Evolutionary conservation across 2,888 invertebrate genomes (phyloP), one percentile per base, ranked within the genome.

Genomic region (Stomorhina lunata): DNA sequence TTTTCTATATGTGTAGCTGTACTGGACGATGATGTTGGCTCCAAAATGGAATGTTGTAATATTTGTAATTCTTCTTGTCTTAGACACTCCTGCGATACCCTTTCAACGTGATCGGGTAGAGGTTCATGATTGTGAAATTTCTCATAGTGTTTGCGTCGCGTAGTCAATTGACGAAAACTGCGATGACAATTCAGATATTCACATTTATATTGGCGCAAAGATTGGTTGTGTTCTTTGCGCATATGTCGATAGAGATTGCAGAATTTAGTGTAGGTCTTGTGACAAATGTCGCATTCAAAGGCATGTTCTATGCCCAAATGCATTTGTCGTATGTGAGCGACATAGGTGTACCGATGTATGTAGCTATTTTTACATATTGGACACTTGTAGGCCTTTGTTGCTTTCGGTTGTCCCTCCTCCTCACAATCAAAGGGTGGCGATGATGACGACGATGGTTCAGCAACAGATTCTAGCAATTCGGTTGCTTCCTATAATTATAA

Each of bases 251-350:
- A 79, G 0, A 84, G 72, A 72, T 84, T 84, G 15, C 68, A 81
- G 48, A 81, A 81, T 57, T 79, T 84, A 29, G 84, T 84, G 12
- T 84, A 84, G 27, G 66, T 79, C 50, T 81, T 84, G 66, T 81
- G 84, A 15, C 84, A 84, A 2, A 79, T 55, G 15, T 84, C 84
- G 48, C 84, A 84, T 43, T 84, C 84, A 22, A 84, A 84, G 9
- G 79, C 79, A 12, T 66, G 71, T 5, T 71, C 40, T 15, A 84
- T 76, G 7, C 81, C 81, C 55, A 81, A 69, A 69, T 84, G 84
- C 50, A 79, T 72, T 57, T 84, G 81, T 12, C 84, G 57, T n/a
- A 84, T 76, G 53, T 84, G 84, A 4, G 84, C 84, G 27, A 81
- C 72, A 20, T 81, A 84, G 7, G 84, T 81, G 53, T 84, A 81